Evolutionary conservation across 2,113 vertebrate species (phyloP).

Genomic region (Argyrosomus japonicus): DNA sequence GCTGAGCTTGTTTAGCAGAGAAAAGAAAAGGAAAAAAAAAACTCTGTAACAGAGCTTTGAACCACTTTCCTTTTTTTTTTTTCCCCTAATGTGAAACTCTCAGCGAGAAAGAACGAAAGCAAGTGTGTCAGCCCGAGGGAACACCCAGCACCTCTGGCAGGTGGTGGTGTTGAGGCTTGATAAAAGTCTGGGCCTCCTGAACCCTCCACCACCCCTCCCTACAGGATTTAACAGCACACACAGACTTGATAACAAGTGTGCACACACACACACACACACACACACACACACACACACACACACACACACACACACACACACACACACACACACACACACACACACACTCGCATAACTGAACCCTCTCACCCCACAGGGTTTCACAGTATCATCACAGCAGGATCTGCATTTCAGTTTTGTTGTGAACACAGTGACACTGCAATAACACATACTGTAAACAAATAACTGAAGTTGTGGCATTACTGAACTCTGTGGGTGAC

Average conservation of each 20-base stretch:
- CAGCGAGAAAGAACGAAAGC: neutral
- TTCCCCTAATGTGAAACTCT: neutral
- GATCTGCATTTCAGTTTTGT: neutral
- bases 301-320: conserved; percentile 21
- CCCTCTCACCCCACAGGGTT: conserved; percentile 38
- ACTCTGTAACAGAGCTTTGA: neutral
- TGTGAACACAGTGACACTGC: conserved; percentile 14
- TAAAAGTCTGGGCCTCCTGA: conserved; percentile 74
- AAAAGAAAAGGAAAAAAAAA: neutral
- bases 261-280: neutral
- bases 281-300: neutral
- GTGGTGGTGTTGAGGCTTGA: conserved; percentile 77
- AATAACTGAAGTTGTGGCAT: neutral
- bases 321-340: conserved; percentile 34
- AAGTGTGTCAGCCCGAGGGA: conserved; percentile 28
- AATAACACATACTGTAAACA: conserved; percentile 1
- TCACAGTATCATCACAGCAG: conserved; percentile 20
- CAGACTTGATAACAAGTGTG: conserved; percentile 60
- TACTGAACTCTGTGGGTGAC: neutral
- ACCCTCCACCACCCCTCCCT: conserved; percentile 4
- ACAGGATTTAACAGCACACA: conserved; percentile 50
- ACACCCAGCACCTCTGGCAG: conserved; percentile 67
- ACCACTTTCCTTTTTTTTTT: conserved; percentile 12
- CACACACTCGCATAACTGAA: conserved; percentile 19
- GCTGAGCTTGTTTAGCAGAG: conserved; percentile 37